Evolutionary conservation across 1,140 invertebrate species (phyloP).

Genomic region (Brachionus rubens): DNA sequence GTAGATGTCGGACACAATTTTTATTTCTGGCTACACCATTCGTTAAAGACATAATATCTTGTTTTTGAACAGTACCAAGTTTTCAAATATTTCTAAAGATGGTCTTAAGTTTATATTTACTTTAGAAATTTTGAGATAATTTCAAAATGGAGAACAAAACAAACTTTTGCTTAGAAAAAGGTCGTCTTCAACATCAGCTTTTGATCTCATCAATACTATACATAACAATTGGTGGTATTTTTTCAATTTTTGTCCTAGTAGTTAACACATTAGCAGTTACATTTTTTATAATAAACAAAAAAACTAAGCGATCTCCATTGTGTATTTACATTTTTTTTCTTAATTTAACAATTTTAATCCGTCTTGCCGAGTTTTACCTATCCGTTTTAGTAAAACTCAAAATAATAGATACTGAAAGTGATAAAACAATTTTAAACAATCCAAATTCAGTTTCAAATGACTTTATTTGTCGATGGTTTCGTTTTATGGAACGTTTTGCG

Average conservation of each 20-base stretch:
- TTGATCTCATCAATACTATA: constrained; percentile 10
- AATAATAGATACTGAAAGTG: constrained; percentile 16
- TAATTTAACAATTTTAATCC: neutral
- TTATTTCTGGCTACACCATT: too few relatives aligned
- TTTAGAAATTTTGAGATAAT: too few relatives aligned
- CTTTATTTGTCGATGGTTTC: constrained; percentile 10
- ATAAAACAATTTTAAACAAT: neutral
- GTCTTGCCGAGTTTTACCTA: constrained; percentile 11
- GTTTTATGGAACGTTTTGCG: constrained; percentile 7
- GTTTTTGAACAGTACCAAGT: too few relatives aligned
- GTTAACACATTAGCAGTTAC: neutral
- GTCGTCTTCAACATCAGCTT: neutral
- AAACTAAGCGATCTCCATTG: constrained; percentile 4
- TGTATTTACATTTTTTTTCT: constrained; percentile 20
- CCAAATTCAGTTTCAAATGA: neutral
- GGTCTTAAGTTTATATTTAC: too few relatives aligned
- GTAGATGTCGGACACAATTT: too few relatives aligned
- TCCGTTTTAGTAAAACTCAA: neutral
- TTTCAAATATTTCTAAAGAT: too few relatives aligned
- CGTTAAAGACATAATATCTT: too few relatives aligned
- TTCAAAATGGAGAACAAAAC: too few relatives aligned
- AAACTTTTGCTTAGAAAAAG: neutral
- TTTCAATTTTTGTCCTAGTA: neutral
- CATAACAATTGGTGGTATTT: neutral
- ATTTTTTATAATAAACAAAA: constrained; percentile 22